Conservation (phyloP, 1,140 invertebrate genomes). For the Meloidogyne exigua region DNA sequence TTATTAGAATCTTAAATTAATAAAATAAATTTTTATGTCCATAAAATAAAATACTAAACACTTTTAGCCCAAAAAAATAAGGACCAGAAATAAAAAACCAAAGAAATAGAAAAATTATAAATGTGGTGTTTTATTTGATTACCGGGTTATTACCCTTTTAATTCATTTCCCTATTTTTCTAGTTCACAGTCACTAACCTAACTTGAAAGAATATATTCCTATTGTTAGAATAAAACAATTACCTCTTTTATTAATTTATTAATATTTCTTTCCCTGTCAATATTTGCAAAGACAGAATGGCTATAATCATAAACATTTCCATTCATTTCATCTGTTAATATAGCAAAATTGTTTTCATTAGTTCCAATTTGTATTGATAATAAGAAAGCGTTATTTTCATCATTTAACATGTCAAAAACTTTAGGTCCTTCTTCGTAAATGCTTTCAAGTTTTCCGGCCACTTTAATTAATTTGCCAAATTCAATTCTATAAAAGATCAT, state of each 20-base stretch:
- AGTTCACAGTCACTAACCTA: too few species aligned
- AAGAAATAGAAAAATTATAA: too few species aligned
- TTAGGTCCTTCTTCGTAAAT: neutral
- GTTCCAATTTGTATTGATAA: neutral
- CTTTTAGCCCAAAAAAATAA: too few species aligned
- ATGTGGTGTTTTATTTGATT: too few species aligned
- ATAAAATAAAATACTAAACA: too few species aligned
- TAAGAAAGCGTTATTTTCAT: neutral
- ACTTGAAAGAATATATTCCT: too few species aligned
- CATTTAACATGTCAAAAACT: neutral
- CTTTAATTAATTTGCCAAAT: neutral
- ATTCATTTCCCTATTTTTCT: too few species aligned
- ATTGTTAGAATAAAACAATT: neutral
- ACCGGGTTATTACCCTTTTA: too few species aligned
- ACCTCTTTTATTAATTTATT: too few species aligned
- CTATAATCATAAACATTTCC: neutral
- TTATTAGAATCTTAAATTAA: too few species aligned
- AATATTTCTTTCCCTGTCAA: neutral
- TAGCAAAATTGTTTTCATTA: neutral
- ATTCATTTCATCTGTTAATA: neutral
- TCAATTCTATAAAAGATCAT: neutral
- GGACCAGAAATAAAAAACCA: too few species aligned
- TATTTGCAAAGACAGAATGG: neutral
- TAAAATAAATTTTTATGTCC: too few species aligned
- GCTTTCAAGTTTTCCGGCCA: neutral